Base-by-base conservation (phyloP, 2,113 vertebrate species). In the Sapajus apella region DNA sequence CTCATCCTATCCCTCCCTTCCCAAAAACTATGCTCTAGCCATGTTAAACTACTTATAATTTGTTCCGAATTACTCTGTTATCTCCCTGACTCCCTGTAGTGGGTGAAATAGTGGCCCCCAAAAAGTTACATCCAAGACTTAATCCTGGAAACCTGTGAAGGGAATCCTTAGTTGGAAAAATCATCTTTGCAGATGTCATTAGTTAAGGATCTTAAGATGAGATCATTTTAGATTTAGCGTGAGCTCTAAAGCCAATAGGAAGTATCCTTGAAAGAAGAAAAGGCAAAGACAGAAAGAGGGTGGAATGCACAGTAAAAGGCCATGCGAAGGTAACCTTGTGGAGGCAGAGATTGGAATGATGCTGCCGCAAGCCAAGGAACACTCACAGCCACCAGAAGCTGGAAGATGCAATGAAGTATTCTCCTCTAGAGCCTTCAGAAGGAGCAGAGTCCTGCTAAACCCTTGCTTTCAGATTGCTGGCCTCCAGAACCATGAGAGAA, bases 261-360 rank as follows among this genome's bases (percentile, higher is more conserved):
- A 73, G 6, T 61, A 4, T 64, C 45, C 10, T 70, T 32, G 0
- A 45, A 84, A 43, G 43, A 43, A 56, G 47, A 90, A 13, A 45
- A 56, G 27, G 88, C 9, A 40, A 4, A 85, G 30, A 43, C 3
- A 83, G 35, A 30, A 52, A 27, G 37, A 88, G 61, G 21, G 13
- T 61, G 20, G 45, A 14, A 55, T 2, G 13, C 6, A 11, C 30
- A 37, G 45, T 14, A 23, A 75, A 85, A 58, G 30, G 10, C 5
- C 32, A 3, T 4, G 20, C 1, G 18, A 47, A 16, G 14, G 35
- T 9, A 8, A 16, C 14, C 50, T 3, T 11, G 2, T 47, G 5
- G 75, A n/a, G 4, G n/a, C 32, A 25, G 27, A 43, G 47, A 27
- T 11, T 6, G 47, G 35, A 61, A 20, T 20, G 11, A 9, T 9